phyloP scores from a whole-genome alignment of 2,888 invertebrate species.

The Nymphalis c-album region DNA sequence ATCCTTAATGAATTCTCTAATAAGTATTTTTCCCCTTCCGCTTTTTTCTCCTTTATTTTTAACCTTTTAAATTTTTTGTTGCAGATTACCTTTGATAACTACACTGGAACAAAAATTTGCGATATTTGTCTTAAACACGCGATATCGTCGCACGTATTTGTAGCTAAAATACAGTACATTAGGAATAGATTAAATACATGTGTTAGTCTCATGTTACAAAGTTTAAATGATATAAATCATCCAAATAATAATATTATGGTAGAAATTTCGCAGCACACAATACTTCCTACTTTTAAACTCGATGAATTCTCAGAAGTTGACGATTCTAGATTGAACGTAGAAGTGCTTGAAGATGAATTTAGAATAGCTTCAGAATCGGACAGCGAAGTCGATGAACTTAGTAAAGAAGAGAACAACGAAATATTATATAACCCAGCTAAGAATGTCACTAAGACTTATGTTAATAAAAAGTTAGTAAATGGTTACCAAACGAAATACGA shows the following conservation, averaged over 20 bases:
- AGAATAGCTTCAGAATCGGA: conserved; percentile 59
- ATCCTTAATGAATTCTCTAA: too few relatives aligned
- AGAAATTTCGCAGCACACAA: conserved; percentile 58
- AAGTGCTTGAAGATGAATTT: conserved; percentile 72
- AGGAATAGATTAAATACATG: conserved; percentile 61
- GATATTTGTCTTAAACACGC: conserved; percentile 65
- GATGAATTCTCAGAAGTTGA: conserved; percentile 46
- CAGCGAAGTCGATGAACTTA: conserved; percentile 35
- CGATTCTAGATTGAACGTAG: conserved; percentile 56
- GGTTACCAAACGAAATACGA: conserved; percentile 49
- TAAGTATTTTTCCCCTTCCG: conserved; percentile 35
- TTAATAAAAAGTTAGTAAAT: conserved; percentile 52
- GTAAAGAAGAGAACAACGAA: conserved; percentile 34
- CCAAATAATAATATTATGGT: conserved; percentile 57
- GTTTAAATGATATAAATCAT: conserved; percentile 46
- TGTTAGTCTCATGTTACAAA: conserved; percentile 57
- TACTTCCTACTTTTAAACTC: conserved; percentile 53
- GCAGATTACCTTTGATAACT: conserved; percentile 59
- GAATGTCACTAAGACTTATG: conserved; percentile 51
- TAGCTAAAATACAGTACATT: conserved; percentile 55
- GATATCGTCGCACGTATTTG: conserved; percentile 63
- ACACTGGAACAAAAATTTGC: conserved; percentile 69
- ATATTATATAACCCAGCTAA: conserved; percentile 46
- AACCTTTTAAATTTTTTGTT: conserved; percentile 54
- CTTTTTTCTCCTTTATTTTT: conserved; percentile 29